Evolutionary conservation across 2,888 invertebrate species (phyloP).

Genomic region (Trypoxylon attenuatum): DNA sequence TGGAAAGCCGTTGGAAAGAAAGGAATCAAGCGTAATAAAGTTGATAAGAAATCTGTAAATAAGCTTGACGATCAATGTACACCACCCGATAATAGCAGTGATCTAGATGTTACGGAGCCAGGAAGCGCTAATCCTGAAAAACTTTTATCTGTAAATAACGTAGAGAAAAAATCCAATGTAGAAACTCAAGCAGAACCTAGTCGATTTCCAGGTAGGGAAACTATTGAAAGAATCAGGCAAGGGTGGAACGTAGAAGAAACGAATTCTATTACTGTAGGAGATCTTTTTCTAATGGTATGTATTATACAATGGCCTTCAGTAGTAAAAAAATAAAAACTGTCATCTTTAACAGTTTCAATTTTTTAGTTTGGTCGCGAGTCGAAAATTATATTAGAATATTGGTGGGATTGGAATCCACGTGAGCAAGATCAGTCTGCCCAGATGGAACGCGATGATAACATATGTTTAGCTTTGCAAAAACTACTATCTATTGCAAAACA

Average conservation of each 20-base stretch:
- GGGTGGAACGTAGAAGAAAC: slow-evolving; percentile 89
- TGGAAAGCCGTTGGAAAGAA: slow-evolving; percentile 71
- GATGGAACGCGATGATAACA: slow-evolving; percentile 56
- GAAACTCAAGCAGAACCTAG: slow-evolving; percentile 59
- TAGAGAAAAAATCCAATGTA: slow-evolving; percentile 47
- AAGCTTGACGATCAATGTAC: slow-evolving; percentile 54
- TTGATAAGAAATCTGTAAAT: slow-evolving; percentile 68
- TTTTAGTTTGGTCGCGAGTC: slow-evolving; percentile 84
- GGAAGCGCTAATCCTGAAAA: slow-evolving; percentile 74
- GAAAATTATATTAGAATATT: slow-evolving; percentile 85
- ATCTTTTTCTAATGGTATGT: slow-evolving; percentile 89
- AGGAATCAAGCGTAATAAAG: slow-evolving; percentile 70
- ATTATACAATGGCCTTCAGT: background rate
- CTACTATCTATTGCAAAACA: slow-evolving; percentile 75
- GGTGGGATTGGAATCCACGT: slow-evolving; percentile 80
- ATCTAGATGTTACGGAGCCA: slow-evolving; percentile 74
- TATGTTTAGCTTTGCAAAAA: slow-evolving; percentile 71
- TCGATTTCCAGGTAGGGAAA: slow-evolving; percentile 72
- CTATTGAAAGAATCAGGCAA: slow-evolving; percentile 69
- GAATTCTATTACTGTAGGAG: slow-evolving; percentile 89
- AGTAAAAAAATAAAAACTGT: slow-evolving; percentile 1
- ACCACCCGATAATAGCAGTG: slow-evolving; percentile 77
- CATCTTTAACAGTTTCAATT: slow-evolving; percentile 30
- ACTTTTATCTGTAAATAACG: slow-evolving; percentile 69
- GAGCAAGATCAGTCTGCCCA: slow-evolving; percentile 43